phyloP scores from a whole-genome alignment of 2,797 vertebrate species.

The Malurus splendens region DNA sequence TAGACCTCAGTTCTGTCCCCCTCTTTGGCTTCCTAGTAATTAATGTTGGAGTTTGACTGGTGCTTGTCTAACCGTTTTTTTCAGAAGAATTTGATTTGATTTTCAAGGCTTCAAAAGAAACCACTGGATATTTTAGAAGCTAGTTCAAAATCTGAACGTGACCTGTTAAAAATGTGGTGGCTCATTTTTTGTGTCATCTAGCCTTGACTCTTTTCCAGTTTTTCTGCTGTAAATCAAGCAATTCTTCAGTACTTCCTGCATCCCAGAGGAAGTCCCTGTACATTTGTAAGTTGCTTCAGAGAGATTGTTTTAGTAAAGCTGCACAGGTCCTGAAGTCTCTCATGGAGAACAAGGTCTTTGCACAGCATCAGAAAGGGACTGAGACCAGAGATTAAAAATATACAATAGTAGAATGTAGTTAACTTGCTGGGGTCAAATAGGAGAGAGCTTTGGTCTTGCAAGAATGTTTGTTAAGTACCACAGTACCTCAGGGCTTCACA shows the following conservation, averaged over 20 bases:
- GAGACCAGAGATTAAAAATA: background rate
- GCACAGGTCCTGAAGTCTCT: background rate
- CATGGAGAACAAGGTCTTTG: background rate
- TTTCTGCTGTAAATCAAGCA: background rate
- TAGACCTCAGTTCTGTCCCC: background rate
- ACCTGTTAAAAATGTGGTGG: background rate
- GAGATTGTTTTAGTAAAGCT: background rate
- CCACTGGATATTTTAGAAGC: background rate
- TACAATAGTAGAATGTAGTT: background rate
- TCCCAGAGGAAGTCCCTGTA: background rate
- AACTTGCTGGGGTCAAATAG: background rate
- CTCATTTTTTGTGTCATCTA: background rate
- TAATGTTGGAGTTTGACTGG: background rate
- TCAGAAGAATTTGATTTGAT: background rate
- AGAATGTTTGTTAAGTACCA: background rate
- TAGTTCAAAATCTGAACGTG: background rate
- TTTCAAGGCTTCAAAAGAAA: background rate
- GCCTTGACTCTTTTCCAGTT: background rate
- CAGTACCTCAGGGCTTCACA: background rate
- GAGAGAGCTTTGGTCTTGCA: background rate
- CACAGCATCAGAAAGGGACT: background rate
- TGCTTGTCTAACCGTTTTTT: background rate
- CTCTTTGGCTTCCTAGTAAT: background rate
- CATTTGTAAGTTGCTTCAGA: background rate
- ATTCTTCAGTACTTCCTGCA: background rate